phyloP scores from a whole-genome alignment of 1,140 invertebrate genomes.

The Colletes gigas region DNA sequence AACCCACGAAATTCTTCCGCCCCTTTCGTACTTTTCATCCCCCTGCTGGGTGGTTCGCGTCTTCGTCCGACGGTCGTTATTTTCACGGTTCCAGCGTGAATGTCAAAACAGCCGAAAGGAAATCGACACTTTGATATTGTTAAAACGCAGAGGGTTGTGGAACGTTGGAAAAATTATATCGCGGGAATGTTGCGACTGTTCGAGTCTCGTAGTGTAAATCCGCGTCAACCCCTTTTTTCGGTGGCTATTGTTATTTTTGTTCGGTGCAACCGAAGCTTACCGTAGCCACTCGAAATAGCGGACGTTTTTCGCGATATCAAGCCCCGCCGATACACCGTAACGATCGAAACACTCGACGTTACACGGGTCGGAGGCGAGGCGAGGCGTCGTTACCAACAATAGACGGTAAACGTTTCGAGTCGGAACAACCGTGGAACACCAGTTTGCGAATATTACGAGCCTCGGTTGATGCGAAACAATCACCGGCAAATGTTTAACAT shows the following conservation, averaged over 20 bases:
- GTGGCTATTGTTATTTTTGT: too few species aligned
- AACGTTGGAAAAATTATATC: too few species aligned
- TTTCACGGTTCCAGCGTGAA: not conserved
- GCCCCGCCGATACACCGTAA: not conserved
- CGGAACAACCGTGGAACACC: not conserved
- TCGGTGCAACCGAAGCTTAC: too few species aligned
- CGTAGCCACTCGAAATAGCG: not conserved
- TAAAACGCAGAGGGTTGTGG: too few species aligned
- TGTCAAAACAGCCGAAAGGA: not conserved
- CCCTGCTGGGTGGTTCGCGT: too few species aligned
- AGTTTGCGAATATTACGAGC: not conserved
- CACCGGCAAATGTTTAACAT: not conserved
- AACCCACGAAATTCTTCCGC: constrained; percentile 4
- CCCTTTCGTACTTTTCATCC: not conserved
- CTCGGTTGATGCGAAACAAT: not conserved
- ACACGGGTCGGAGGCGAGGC: too few species aligned
- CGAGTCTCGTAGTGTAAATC: too few species aligned
- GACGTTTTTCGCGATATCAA: not conserved
- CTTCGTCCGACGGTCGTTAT: constrained; percentile 9
- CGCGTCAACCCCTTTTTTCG: too few species aligned
- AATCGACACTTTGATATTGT: not conserved
- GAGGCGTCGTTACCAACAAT: too few species aligned
- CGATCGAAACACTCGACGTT: not conserved
- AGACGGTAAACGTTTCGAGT: not conserved
- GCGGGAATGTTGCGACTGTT: too few species aligned